phyloP scores from a whole-genome alignment of 2,888 invertebrate genomes.

The Herminia tarsipennalis region DNA sequence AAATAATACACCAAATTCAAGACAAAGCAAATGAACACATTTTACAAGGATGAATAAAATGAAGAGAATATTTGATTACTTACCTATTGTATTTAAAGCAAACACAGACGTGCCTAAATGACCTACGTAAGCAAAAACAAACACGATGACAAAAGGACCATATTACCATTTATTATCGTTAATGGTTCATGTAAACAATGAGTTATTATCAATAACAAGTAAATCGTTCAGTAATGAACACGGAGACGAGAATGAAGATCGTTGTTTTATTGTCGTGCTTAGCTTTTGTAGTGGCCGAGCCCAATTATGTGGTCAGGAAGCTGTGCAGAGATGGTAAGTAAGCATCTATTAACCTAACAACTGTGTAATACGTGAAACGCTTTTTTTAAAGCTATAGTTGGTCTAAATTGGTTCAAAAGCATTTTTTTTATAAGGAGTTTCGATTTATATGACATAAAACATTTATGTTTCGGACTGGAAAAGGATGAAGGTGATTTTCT shows the following conservation, averaged over 20 bases:
- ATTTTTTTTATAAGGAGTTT: no score
- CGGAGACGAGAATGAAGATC: slow-evolving; percentile 23
- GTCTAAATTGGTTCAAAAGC: no score
- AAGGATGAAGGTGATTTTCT: no score
- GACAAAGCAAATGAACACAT: no score
- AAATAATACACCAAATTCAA: no score
- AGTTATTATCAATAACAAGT: slow-evolving; percentile 20
- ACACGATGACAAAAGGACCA: slow-evolving; percentile 34
- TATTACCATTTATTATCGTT: slow-evolving; percentile 38
- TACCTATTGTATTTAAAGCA: background rate
- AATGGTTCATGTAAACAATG: slow-evolving; percentile 7
- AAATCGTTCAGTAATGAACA: slow-evolving; percentile 17
- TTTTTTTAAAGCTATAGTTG: no score
- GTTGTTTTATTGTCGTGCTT: slow-evolving; percentile 29
- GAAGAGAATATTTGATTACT: background rate
- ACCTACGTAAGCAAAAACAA: slow-evolving; percentile 21
- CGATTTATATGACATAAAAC: no score
- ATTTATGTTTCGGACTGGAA: no score
- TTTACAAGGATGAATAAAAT: no score
- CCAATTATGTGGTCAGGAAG: slow-evolving; percentile 61
- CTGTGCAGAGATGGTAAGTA: slow-evolving; percentile 63
- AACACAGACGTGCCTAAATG: background rate
- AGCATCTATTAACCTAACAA: background rate
- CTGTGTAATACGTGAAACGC: no score
- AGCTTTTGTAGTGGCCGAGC: slow-evolving; percentile 27